A percentile compares a stretch with the other conserved stretches of the same genome.
Conservation (phyloP, 1,140 invertebrate genomes). For the Magallana angulata region DNA sequence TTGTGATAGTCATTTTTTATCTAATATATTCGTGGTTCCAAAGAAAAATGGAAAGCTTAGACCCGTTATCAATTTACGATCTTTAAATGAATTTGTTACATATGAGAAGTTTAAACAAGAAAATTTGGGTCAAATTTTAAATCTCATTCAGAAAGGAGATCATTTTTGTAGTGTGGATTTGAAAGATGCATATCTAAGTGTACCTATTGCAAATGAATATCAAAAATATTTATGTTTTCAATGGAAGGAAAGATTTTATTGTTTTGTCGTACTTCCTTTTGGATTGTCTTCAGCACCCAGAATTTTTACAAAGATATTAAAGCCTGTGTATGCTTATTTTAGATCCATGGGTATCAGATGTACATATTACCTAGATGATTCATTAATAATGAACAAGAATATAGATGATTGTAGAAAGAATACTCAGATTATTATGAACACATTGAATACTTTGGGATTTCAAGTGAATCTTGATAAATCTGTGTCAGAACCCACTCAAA, state of each 20-base stretch:
- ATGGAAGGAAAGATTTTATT: not conserved
- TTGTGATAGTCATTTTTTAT: not conserved
- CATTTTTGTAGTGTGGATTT: constrained; percentile 53
- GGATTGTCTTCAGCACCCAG: constrained; percentile 47
- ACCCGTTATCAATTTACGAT: not conserved
- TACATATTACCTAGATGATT: constrained; percentile 29
- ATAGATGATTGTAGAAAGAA: not conserved
- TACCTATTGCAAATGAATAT: not conserved
- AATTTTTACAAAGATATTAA: constrained; percentile 48
- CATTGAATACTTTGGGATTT: constrained; percentile 15
- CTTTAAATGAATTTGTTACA: too few species aligned
- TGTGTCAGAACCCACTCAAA: not conserved
- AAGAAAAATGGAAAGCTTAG: not conserved
- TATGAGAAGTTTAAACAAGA: not conserved
- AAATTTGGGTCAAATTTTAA: not conserved
- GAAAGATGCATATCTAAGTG: constrained; percentile 48
- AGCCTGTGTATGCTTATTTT: constrained; percentile 45
- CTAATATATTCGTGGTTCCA: not conserved
- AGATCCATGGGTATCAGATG: not conserved
- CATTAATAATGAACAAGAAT: not conserved
- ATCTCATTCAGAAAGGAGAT: constrained; percentile 36
- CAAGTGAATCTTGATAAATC: constrained; percentile 35
- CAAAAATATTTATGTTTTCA: constrained; percentile 43
- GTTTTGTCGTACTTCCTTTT: constrained; percentile 51
- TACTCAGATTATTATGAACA: not conserved